Evolutionary conservation across 1,140 invertebrate genomes (phyloP).

Genomic region (Pachyrhynchus sulphureomaculatus): DNA sequence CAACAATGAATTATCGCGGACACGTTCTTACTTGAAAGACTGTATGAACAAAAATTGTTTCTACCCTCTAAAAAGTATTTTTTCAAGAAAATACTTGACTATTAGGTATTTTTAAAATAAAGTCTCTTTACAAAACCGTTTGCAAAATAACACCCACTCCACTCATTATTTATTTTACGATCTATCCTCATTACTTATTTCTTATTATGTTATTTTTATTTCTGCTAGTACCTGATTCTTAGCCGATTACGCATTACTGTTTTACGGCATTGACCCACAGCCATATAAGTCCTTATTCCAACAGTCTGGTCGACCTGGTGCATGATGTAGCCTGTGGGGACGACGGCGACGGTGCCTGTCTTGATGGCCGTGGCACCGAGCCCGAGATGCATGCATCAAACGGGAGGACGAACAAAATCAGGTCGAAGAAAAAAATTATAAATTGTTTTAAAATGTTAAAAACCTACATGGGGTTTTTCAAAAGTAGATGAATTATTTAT

Average conservation of each 20-base stretch:
- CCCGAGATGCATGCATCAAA: constrained; percentile 34
- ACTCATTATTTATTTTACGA: too few relatives aligned
- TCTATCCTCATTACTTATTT: too few relatives aligned
- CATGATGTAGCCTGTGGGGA: constrained; percentile 13
- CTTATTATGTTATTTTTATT: constrained; percentile 3
- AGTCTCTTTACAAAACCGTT: too few relatives aligned
- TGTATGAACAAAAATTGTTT: too few relatives aligned
- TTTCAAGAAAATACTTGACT: too few relatives aligned
- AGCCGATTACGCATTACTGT: constrained; percentile 23
- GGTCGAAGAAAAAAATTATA: constrained; percentile 17
- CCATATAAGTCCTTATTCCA: constrained; percentile 39
- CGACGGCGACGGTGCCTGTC: constrained; percentile 6
- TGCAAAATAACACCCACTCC: too few relatives aligned
- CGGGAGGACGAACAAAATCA: constrained; percentile 10
- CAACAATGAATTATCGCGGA: too few relatives aligned
- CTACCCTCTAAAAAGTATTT: too few relatives aligned
- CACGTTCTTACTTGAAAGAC: too few relatives aligned
- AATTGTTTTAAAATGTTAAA: not conserved
- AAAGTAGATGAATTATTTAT: too few relatives aligned
- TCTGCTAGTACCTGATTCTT: constrained; percentile 11
- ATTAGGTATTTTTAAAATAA: too few relatives aligned
- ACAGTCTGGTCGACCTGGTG: constrained; percentile 29
- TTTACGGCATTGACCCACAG: constrained; percentile 38
- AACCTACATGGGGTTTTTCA: too few relatives aligned
- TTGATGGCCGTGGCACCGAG: constrained; percentile 35